Conservation (phyloP, 92 coral and sea anemone genomes). For the Ricordea florida region DNA sequence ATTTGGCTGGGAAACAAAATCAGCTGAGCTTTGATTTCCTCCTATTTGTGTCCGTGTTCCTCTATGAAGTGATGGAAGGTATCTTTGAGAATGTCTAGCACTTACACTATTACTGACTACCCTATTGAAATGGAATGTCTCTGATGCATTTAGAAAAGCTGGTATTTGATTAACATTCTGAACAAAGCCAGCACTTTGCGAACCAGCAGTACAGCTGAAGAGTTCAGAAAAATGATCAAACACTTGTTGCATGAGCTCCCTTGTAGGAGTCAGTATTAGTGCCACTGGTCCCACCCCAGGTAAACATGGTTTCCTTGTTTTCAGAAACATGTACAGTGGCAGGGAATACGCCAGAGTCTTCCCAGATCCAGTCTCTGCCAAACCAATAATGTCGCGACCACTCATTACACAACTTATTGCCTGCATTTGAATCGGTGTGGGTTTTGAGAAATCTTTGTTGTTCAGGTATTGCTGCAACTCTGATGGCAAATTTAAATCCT, state of each 20-base stretch:
- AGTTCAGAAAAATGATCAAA: conserved; percentile 59
- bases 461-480: conserved; percentile 66
- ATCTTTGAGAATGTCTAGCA: no score
- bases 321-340: conserved; percentile 84
- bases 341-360: conserved; percentile 92
- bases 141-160: no score
- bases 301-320: conserved; percentile 71
- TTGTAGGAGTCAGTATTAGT: conserved; percentile 86
- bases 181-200: no score
- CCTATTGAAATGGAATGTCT: no score
- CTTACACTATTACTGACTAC: no score
- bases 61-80: no score
- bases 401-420: conserved; percentile 95
- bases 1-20: no score
- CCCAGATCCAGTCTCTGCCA: conserved; percentile 98
- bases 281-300: conserved; percentile 81
- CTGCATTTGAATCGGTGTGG: conserved; percentile 97
- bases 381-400: conserved; percentile 96
- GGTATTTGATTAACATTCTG: no score
- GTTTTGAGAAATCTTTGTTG: conserved; percentile 59
- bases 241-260: conserved; percentile 96
- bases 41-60: no score
- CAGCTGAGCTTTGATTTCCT: background rate
- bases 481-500: conserved; percentile 68
- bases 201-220: conserved; percentile 22